These are phyloP conservation scores for Gadus chalcogrammus DNA, from an alignment of 2,113 vertebrate species.

Conservation along the genomic window DNA sequence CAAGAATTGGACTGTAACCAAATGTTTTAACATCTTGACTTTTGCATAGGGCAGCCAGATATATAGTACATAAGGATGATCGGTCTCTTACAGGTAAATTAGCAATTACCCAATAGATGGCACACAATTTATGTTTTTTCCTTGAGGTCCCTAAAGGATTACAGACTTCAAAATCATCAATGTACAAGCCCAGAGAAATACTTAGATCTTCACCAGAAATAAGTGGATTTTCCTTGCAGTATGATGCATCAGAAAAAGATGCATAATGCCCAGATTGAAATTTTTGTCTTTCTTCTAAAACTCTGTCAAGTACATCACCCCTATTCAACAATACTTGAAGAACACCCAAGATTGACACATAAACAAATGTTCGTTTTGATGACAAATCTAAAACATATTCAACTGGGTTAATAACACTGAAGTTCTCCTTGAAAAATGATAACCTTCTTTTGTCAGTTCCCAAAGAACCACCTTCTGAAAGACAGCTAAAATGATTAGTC, in stretches of 20 bases:
- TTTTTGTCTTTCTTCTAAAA: conserved; percentile 1
- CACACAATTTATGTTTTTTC: conserved; percentile 35
- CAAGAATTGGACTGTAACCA: too few relatives aligned
- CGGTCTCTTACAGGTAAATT: conserved; percentile 9
- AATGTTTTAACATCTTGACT: too few relatives aligned
- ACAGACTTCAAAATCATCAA: too few relatives aligned
- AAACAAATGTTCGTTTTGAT: conserved; percentile 19
- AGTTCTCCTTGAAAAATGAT: too few relatives aligned
- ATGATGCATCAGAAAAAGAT: too few relatives aligned
- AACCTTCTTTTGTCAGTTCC: too few relatives aligned
- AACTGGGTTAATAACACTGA: conserved; percentile 2
- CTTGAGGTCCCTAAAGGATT: conserved; percentile 17
- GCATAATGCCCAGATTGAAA: neutral
- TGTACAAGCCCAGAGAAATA: too few relatives aligned
- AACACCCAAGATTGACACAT: conserved; percentile 11
- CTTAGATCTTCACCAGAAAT: too few relatives aligned
- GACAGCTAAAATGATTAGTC: neutral
- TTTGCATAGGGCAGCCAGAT: too few relatives aligned
- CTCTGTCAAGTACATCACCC: conserved; percentile 11
- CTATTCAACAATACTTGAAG: conserved; percentile 6
- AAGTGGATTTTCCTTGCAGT: too few relatives aligned
- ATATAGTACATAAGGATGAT: too few relatives aligned
- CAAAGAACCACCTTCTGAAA: neutral
- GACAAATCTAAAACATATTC: conserved; percentile 26
- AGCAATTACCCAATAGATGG: conserved; percentile 30